Conservation (phyloP, 2,888 invertebrate genomes). For the Phaedon cochleariae region DNA sequence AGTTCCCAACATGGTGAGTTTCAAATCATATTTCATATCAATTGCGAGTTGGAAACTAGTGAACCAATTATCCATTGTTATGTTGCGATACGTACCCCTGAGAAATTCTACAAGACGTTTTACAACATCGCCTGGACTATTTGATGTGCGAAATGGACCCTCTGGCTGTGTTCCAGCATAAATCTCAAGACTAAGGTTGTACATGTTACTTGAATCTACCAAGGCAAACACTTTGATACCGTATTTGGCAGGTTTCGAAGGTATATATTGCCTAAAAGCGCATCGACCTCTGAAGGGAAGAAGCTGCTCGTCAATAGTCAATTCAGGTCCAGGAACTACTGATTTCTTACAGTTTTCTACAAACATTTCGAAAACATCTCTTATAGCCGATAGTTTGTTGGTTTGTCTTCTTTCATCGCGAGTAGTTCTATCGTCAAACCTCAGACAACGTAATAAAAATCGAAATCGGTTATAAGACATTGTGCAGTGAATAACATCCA, state of each 20-base stretch:
- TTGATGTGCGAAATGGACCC: constrained; percentile 32
- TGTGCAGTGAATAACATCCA: constrained; percentile 9
- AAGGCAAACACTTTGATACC: constrained; percentile 36
- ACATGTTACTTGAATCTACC: constrained; percentile 31
- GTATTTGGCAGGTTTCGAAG: constrained; percentile 27
- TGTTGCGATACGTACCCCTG: constrained; percentile 35
- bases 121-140: constrained; percentile 34
- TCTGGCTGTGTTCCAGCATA: constrained; percentile 40
- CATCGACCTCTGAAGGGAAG: constrained; percentile 33
- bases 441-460: constrained; percentile 1
- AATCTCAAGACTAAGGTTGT: constrained; percentile 35
- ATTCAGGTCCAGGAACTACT: constrained; percentile 24
- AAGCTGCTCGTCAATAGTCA: constrained; percentile 35
- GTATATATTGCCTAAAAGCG: constrained; percentile 34
- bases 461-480: constrained; percentile 13
- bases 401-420: constrained; percentile 1
- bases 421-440: constrained; percentile 19
- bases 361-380: constrained; percentile 12
- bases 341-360: background rate
- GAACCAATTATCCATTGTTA: constrained; percentile 37
- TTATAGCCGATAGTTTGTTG: constrained; percentile 2
- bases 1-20: constrained; percentile 38
- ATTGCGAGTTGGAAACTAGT: constrained; percentile 8
- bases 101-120: constrained; percentile 23
- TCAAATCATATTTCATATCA: constrained; percentile 9